These are phyloP conservation scores for Limnephilus auricula DNA, from an alignment of 2,888 invertebrate species.

Conservation along the genomic window DNA sequence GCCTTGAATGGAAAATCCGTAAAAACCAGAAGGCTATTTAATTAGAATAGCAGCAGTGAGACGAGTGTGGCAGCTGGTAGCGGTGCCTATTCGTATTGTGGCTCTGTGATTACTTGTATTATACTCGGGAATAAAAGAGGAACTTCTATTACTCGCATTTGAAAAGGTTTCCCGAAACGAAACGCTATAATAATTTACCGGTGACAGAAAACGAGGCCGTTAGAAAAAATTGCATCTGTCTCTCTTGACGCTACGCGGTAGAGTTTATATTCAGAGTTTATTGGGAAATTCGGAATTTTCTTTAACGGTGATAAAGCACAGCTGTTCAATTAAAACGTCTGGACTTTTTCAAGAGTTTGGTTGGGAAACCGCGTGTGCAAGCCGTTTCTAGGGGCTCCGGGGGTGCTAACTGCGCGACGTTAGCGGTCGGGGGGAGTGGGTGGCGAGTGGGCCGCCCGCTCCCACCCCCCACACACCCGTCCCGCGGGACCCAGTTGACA, in stretches of 20 bases:
- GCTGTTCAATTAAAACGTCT: not conserved
- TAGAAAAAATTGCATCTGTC: not conserved
- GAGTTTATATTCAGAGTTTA: not conserved
- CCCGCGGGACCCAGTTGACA: not conserved
- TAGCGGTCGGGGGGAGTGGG: not conserved
- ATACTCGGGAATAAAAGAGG: not conserved
- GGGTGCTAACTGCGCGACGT: not conserved
- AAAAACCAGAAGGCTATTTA: not conserved
- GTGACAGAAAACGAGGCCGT: not conserved
- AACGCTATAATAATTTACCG: not conserved
- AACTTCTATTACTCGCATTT: not conserved
- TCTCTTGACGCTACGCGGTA: not conserved
- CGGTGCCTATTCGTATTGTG: too few species aligned
- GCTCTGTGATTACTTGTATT: not conserved
- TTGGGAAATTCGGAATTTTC: not conserved
- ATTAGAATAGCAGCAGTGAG: not conserved
- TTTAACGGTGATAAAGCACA: not conserved
- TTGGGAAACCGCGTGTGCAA: not conserved
- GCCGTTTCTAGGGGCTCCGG: not conserved
- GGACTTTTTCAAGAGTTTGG: not conserved
- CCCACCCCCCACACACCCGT: not conserved
- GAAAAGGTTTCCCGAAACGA: slow-evolving; percentile 12
- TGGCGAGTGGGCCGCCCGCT: too few species aligned
- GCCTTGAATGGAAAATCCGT: not conserved
- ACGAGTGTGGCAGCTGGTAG: not conserved